Base-by-base conservation (phyloP, 2,888 invertebrate genomes). In the Hyles lineata region DNA sequence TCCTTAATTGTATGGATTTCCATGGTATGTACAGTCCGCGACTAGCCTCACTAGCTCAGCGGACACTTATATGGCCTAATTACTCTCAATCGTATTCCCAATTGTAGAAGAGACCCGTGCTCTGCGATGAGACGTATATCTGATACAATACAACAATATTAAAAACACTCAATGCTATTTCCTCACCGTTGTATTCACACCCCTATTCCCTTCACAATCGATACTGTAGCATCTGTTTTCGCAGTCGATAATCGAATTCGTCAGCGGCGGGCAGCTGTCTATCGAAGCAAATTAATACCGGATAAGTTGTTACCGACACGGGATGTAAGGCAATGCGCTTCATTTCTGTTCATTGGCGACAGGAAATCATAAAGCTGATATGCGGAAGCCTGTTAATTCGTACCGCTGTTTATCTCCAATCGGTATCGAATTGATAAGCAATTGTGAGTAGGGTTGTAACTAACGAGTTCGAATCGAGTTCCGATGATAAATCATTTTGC, bases 351-450 rank as follows among this genome's bases (percentile, higher is more conserved):
- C 82, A 83, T 83, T 85, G 81, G 83, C 83, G 79, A 80, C 84
- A 84, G 90, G 91, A 89, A 88, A 89, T 90, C 89, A 88, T 87
- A 86, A 89, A 86, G 88, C 88, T 83, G 50, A 80, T 72, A 76
- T 84, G 78, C 89, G 92, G 91, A 92, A 88, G 90, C 89, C 88
- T 89, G 84, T 79, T 87, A 86, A 84, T 84, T 87, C 84, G 85
- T 84, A 81, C 83, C 80, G 71, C 72, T 82, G 82, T 83, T 82
- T 67, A 67, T 67, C 23, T 23, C n/a, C 35, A 43, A 67, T 67
- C 50, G 50, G 17, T 23, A 50, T 50, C n/a, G 7, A 23, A 67
- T 50, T 7, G 17, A 67, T 67, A 43, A 43, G 43, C 43, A n/a
- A 50, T 23, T 32, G 61, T n/a, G 25, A 60, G 25, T 60, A 25